Evolutionary conservation across 2,888 invertebrate genomes (phyloP).

Genomic region (Belgica antarctica): DNA sequence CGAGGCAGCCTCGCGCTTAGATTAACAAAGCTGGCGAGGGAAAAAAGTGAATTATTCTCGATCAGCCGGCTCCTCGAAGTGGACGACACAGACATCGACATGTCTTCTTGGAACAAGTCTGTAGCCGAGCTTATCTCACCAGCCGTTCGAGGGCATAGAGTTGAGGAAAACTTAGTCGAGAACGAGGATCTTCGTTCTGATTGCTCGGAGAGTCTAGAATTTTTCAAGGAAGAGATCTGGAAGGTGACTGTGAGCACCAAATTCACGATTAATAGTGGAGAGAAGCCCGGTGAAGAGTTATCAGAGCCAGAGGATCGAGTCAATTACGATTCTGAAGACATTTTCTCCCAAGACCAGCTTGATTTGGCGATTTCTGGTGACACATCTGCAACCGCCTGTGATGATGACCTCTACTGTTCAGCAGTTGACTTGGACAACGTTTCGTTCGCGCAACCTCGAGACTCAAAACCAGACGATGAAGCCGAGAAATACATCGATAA

Average conservation of each 20-base stretch:
- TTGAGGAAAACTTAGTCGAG: no score
- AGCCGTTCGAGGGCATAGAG: no score
- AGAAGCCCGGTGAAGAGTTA: no score
- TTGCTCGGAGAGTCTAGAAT: not conserved
- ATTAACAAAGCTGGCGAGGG: not conserved
- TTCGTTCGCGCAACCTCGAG: not conserved
- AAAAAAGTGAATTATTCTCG: conserved; percentile 12
- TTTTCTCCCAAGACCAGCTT: not conserved
- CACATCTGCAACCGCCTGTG: not conserved
- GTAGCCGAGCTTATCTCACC: conserved; percentile 11
- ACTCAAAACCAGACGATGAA: not conserved
- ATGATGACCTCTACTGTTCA: not conserved
- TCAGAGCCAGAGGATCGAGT: no score
- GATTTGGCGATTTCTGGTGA: conserved; percentile 10
- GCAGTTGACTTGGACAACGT: not conserved
- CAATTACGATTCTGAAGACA: not conserved
- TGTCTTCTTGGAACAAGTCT: conserved; percentile 26
- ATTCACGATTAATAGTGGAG: no score
- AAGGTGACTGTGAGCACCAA: no score
- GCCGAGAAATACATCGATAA: conserved; percentile 1
- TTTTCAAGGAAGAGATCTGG: no score
- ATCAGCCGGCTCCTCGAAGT: not conserved
- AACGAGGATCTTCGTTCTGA: not conserved
- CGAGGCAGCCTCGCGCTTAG: not conserved
- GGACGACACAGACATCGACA: not conserved